phyloP scores from a whole-genome alignment of 2,888 invertebrate genomes.

The Gymnocheta viridis region DNA sequence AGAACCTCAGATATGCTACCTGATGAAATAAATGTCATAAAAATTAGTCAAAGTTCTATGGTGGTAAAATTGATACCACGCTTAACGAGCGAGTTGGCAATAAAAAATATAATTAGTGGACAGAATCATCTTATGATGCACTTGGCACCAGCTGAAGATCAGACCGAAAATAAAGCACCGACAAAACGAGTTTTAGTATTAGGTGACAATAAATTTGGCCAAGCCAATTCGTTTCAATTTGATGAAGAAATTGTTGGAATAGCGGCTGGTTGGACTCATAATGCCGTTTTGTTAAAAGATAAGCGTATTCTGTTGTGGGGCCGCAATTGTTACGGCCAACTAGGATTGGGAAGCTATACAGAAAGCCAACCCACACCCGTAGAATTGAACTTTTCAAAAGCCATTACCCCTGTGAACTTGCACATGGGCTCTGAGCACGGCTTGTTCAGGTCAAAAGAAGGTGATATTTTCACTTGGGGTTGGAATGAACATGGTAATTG shows the following conservation, averaged over 20 bases:
- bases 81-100: conserved; percentile 82
- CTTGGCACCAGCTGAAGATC: conserved; percentile 71
- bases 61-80: conserved; percentile 76
- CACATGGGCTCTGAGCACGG: conserved; percentile 91
- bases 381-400: conserved; percentile 74
- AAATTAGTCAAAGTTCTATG: conserved; percentile 77
- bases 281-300: conserved; percentile 85
- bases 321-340: conserved; percentile 90
- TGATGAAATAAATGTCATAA: conserved; percentile 76
- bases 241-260: conserved; percentile 84
- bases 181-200: conserved; percentile 84
- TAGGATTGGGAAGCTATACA: conserved; percentile 83
- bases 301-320: conserved; percentile 89
- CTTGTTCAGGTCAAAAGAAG: conserved; percentile 86
- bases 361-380: conserved; percentile 77
- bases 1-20: conserved; percentile 77
- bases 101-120: conserved; percentile 87
- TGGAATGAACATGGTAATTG: conserved; percentile 96
- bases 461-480: conserved; percentile 90
- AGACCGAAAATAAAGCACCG: conserved; percentile 70
- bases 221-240: conserved; percentile 84
- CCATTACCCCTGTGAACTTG: conserved; percentile 73
- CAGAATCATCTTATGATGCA: conserved; percentile 87
- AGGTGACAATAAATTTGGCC: conserved; percentile 93
- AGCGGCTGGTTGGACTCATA: conserved; percentile 90